Evolutionary conservation across 2,888 invertebrate genomes (phyloP).

Genomic region (Tiphia femorata): DNA sequence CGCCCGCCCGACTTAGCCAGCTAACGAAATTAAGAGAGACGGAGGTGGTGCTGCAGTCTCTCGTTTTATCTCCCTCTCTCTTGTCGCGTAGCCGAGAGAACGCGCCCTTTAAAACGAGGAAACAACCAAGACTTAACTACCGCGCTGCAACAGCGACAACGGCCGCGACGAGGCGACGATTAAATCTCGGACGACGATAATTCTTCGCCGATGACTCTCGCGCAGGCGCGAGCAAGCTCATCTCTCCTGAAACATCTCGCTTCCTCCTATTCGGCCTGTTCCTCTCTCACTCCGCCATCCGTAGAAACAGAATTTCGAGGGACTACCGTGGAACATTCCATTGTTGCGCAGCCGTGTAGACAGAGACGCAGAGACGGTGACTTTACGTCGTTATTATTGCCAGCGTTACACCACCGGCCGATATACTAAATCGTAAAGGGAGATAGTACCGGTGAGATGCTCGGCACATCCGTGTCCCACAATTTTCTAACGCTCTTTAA

Average conservation of each 20-base stretch:
- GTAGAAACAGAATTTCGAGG: constrained; percentile 3
- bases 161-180: constrained; percentile 20
- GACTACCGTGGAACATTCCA: constrained; percentile 10
- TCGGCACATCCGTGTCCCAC: too few species aligned
- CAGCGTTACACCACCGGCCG: constrained; percentile 21
- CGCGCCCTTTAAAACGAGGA: constrained; percentile 23
- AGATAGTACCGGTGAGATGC: neutral
- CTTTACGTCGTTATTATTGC: constrained; percentile 27
- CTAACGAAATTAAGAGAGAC: constrained; percentile 32
- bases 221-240: neutral
- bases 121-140: constrained; percentile 25
- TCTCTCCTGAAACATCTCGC: neutral
- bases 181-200: constrained; percentile 30
- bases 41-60: too few species aligned
- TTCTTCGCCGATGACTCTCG: constrained; percentile 23
- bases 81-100: constrained; percentile 1
- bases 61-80: too few species aligned
- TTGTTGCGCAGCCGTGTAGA: constrained; percentile 12
- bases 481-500: too few species aligned
- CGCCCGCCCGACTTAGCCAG: constrained; percentile 12
- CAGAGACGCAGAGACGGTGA: constrained; percentile 9
- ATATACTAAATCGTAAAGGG: constrained; percentile 3
- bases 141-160: constrained; percentile 25
- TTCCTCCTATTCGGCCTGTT: too few species aligned
- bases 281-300: too few species aligned